These are phyloP conservation scores for Empis stercorea DNA, from an alignment of 2,888 invertebrate species.

Conservation along the genomic window DNA sequence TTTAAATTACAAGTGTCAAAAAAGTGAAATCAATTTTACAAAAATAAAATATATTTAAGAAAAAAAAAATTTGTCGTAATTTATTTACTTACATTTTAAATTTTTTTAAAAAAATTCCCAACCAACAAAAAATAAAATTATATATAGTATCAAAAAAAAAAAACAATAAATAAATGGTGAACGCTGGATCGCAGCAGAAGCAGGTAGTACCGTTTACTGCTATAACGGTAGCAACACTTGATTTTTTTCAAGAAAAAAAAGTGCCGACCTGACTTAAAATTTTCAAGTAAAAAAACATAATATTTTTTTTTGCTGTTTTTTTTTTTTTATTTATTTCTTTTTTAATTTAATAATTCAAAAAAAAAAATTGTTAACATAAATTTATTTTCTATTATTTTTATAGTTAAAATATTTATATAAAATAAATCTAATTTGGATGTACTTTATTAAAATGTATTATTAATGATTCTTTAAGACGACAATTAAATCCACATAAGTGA, in stretches of 20 bases:
- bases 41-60: too few relatives aligned
- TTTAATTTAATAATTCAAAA: background rate
- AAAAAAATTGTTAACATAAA: background rate
- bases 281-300: background rate
- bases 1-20: too few relatives aligned
- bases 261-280: conserved; percentile 29
- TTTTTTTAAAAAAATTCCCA: too few relatives aligned
- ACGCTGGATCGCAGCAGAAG: conserved; percentile 16
- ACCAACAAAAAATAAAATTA: too few relatives aligned
- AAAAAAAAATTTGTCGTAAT: too few relatives aligned
- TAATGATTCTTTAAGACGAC: conserved; percentile 20
- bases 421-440: conserved; percentile 20
- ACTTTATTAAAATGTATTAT: conserved; percentile 21
- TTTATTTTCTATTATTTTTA: background rate
- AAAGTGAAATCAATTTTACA: too few relatives aligned
- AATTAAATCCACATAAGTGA: conserved; percentile 26
- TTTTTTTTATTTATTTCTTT: background rate
- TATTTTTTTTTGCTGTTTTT: background rate
- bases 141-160: too few relatives aligned
- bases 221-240: conserved; percentile 33
- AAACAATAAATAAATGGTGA: too few relatives aligned
- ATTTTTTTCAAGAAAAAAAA: conserved; percentile 14
- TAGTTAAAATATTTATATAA: conserved; percentile 1
- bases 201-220: conserved; percentile 38
- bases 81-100: too few relatives aligned